Conservation (phyloP, 2,113 vertebrate genomes). For the Hemicordylus capensis region DNA sequence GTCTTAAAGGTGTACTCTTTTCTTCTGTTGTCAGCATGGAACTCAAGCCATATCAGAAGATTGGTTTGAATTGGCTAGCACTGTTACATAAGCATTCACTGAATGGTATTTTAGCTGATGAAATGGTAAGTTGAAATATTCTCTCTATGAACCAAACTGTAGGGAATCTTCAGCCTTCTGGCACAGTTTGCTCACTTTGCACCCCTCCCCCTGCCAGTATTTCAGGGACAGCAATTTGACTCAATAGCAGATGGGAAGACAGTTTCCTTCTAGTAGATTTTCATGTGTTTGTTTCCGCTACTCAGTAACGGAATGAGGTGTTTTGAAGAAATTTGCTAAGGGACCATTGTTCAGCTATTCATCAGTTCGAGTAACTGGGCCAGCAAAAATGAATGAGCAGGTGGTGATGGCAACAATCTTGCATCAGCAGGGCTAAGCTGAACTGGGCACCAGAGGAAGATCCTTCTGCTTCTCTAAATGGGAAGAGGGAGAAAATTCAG, state of each 20-base stretch:
- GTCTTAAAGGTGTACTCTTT: background rate
- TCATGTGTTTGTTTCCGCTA: background rate
- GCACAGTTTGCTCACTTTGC: too few species aligned
- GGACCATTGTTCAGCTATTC: background rate
- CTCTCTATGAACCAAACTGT: background rate
- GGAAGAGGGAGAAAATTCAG: background rate
- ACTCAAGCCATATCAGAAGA: constrained; percentile 94
- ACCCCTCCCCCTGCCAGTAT: too few species aligned
- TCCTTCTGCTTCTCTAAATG: background rate
- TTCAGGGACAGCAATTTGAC: too few species aligned
- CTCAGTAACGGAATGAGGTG: background rate
- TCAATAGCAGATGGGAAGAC: background rate
- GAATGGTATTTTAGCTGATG: constrained; percentile 96
- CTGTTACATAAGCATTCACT: constrained; percentile 90
- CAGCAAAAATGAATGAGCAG: background rate
- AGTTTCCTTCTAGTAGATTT: background rate
- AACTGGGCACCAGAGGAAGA: background rate
- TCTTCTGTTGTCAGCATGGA: constrained; percentile 79
- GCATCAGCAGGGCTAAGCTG: too few species aligned
- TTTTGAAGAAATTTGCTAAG: background rate
- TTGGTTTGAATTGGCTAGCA: constrained; percentile 95
- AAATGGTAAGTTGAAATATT: constrained; percentile 87
- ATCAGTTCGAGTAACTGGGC: background rate
- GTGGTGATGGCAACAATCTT: background rate
- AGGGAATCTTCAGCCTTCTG: too few species aligned